These are phyloP conservation scores for Olivierus martensii DNA, from an alignment of 1,140 invertebrate species.

Conservation along the genomic window DNA sequence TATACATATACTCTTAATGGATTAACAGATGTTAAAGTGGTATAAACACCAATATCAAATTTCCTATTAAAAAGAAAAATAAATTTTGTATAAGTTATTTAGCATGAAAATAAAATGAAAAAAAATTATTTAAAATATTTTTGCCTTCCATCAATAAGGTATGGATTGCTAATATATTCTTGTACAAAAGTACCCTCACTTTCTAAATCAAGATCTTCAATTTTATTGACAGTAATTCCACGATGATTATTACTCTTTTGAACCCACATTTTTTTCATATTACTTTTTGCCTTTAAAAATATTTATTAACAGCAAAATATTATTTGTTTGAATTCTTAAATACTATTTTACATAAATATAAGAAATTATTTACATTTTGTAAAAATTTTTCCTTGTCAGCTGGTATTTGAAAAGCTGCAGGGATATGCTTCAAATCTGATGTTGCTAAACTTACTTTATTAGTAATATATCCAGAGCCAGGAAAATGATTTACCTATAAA, in stretches of 20 bases:
- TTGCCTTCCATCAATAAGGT: constrained; percentile 35
- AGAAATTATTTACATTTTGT: constrained; percentile 43
- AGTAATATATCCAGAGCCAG: constrained; percentile 84
- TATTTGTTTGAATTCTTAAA: too few relatives aligned
- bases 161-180: constrained; percentile 66
- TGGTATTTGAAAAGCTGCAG: constrained; percentile 75
- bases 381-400: constrained; percentile 54
- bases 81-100: constrained; percentile 22
- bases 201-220: constrained; percentile 55
- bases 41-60: constrained; percentile 95
- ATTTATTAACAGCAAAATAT: too few relatives aligned
- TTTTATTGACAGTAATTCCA: constrained; percentile 61
- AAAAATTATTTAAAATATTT: too few relatives aligned
- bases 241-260: constrained; percentile 87
- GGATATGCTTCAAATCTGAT: constrained; percentile 56
- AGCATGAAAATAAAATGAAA: too few relatives aligned
- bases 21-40: constrained; percentile 76
- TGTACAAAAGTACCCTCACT: constrained; percentile 71
- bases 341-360: not conserved
- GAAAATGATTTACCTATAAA: constrained; percentile 75
- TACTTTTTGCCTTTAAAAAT: constrained; percentile 33
- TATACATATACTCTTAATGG: constrained; percentile 80
- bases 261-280: constrained; percentile 65
- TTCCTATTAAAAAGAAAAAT: constrained; percentile 46
- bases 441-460: constrained; percentile 87